Base-by-base conservation (phyloP, 2,113 vertebrate species). In the Lasiurus cinereus region DNA sequence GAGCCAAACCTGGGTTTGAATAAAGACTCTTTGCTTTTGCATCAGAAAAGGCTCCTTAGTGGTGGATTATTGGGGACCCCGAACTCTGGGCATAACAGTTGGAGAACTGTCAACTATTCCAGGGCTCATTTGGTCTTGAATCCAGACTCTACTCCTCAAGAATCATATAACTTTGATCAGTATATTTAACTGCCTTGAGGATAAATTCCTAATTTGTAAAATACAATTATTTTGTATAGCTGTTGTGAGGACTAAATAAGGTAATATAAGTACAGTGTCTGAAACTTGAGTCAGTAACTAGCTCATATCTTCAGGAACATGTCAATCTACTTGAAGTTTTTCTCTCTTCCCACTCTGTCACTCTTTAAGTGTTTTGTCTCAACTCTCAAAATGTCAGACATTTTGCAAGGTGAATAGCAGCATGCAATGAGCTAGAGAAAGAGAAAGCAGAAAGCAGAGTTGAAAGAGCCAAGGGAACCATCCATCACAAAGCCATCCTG, bases 401-500 rank as follows among this genome's bases (percentile, higher is more conserved):
- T 85, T 64, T 86, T 72, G 50, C 64, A 54, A 90, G 70, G 73
- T 27, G 84, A 93, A 78, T 29, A 78, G 27, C 39, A 22, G 66
- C 31, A 66, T n/a, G 46, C 33, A 62, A 27, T 29, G 73, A 22
- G 31, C 27, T 48, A 12, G 39, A 90, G 90, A 94, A 94, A 72
- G 18, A 93, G 52, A 90, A 84, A 82, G 12, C 59, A 82, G 86
- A 73, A 72, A 93, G 46, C 29, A 18, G 36, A 46, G 21, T 39
- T 0, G 0, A 22, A 73, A 48, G 87, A 70, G 54, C 70, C 76
- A 76, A 87, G 96, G 94, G 88, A 95, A 84, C 18, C 46, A 80
- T 83, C 80, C 74, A 50, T 91, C 83, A 87, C 64, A 78, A 77
- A 94, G 64, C 64, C 76, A 89, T 73, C 43, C 52, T 93, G 67